Percentiles rank a stretch among this genome's conserved stretches.
Conservation (phyloP, 2,888 invertebrate genomes). For the Spialia ferax region DNA sequence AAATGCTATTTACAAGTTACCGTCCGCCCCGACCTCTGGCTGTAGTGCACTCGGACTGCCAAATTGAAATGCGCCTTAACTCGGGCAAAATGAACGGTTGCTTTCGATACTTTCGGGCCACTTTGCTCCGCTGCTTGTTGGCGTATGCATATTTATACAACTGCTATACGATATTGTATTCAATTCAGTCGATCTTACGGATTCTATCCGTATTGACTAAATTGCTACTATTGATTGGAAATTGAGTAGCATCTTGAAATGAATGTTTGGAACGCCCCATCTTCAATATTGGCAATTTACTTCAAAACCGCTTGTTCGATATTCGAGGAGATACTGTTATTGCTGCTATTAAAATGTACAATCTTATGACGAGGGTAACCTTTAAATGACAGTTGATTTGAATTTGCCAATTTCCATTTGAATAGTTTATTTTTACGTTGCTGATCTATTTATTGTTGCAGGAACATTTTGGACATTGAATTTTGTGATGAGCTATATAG, state of each 20-base stretch:
- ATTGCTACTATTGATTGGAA: constrained; percentile 61
- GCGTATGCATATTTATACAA: constrained; percentile 54
- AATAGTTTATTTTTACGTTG: constrained; percentile 4
- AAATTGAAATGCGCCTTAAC: constrained; percentile 76
- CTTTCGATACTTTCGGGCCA: constrained; percentile 61
- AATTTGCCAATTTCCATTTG: constrained; percentile 6
- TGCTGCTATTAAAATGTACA: constrained; percentile 66
- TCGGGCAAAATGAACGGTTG: constrained; percentile 67
- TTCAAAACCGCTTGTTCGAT: constrained; percentile 57
- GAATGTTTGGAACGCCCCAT: constrained; percentile 70
- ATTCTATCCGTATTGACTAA: constrained; percentile 58
- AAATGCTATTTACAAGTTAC: constrained; percentile 79
- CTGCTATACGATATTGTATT: constrained; percentile 48
- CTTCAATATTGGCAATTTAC: constrained; percentile 70
- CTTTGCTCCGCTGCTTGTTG: constrained; percentile 51
- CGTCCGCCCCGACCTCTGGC: constrained; percentile 61
- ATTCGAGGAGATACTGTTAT: constrained; percentile 60
- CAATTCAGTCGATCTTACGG: constrained; percentile 50
- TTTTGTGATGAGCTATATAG: neutral
- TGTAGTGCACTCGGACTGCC: constrained; percentile 68
- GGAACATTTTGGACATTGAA: neutral
- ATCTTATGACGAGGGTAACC: constrained; percentile 66
- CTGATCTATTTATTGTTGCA: neutral
- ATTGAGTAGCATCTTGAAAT: constrained; percentile 61
- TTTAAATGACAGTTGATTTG: constrained; percentile 43